phyloP scores from a whole-genome alignment of 2,113 vertebrate species.

The Dicrurus megarhynchus region DNA sequence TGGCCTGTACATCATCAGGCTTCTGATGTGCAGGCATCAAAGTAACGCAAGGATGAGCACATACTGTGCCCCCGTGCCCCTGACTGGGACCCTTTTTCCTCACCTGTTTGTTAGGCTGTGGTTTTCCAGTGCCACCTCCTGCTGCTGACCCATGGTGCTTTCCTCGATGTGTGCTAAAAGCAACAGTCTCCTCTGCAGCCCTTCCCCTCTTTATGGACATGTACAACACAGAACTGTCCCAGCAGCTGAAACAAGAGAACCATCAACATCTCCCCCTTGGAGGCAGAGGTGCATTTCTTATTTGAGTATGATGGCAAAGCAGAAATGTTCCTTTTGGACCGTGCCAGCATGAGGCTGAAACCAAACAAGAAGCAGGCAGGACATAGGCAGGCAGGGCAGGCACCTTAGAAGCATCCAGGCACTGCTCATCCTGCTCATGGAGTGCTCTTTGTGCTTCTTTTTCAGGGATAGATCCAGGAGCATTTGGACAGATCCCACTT shows the following conservation, averaged over 20 bases:
- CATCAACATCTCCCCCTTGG: slow-evolving; percentile 80
- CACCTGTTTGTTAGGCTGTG: background rate
- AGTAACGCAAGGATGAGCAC: background rate
- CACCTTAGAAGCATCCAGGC: background rate
- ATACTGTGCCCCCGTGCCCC: background rate
- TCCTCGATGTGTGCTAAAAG: fast-evolving
- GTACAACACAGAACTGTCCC: slow-evolving; percentile 79
- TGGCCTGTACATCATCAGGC: background rate
- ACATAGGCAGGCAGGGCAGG: background rate
- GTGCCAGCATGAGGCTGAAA: slow-evolving; percentile 76
- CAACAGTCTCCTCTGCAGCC: background rate
- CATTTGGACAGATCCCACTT: slow-evolving; percentile 86
- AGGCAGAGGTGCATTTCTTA: slow-evolving; percentile 76
- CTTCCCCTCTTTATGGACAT: slow-evolving; percentile 52
- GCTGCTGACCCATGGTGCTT: background rate
- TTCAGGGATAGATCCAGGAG: background rate
- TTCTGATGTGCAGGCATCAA: background rate
- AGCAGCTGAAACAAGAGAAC: slow-evolving; percentile 81
- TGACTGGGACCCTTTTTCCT: background rate
- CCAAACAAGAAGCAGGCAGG: slow-evolving; percentile 83
- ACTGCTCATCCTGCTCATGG: background rate
- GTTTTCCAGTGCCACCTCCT: background rate
- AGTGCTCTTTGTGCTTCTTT: background rate
- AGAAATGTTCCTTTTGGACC: slow-evolving; percentile 82
- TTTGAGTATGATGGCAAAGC: slow-evolving; percentile 82